These are phyloP conservation scores for Colinus virginianus DNA, from an alignment of 2,113 vertebrate genomes.

Conservation along the genomic window DNA sequence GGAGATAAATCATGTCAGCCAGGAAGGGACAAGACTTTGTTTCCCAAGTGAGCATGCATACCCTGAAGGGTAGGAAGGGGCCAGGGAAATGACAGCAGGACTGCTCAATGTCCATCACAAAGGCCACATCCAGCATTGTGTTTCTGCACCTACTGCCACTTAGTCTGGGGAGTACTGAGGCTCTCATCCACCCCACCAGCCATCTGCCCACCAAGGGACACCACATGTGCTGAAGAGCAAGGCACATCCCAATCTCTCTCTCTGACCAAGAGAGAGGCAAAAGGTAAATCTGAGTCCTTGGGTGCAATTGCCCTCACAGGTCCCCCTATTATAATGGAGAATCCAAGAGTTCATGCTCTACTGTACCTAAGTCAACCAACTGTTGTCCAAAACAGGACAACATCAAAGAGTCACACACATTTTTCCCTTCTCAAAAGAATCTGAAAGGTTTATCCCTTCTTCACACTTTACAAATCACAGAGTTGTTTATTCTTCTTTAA, in stretches of 20 bases:
- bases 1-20: fast-evolving
- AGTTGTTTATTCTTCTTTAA: neutral
- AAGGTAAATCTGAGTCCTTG: neutral
- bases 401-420: fast-evolving
- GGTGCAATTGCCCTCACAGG: neutral
- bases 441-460: neutral
- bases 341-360: fast-evolving
- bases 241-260: neutral
- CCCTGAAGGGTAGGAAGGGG: fast-evolving
- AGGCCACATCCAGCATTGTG: fast-evolving
- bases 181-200: fast-evolving
- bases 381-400: no score
- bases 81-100: fast-evolving
- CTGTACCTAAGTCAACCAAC: fast-evolving
- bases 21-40: neutral
- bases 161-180: neutral
- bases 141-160: fast-evolving
- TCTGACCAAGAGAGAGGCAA: neutral
- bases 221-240: fast-evolving
- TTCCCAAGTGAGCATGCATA: fast-evolving
- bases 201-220: fast-evolving
- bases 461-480: neutral
- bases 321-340: neutral
- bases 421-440: neutral
- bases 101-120: neutral